Evolutionary conservation across 37 sponge, comb jelly and placozoan species (phyloP).

Genomic region (Petrosia ficiformis): DNA sequence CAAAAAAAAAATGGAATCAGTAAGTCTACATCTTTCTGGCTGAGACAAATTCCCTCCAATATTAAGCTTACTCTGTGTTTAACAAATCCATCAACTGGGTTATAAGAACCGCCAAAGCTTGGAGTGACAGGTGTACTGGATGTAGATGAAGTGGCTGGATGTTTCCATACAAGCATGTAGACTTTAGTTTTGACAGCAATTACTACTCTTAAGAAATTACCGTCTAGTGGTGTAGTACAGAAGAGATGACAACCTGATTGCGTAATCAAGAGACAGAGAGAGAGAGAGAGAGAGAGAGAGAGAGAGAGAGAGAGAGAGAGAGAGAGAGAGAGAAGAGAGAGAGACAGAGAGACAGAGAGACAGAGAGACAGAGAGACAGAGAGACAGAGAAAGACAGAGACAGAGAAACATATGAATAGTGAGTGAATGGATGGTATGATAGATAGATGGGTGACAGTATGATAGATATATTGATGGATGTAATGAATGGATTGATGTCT

Average conservation of each 20-base stretch:
- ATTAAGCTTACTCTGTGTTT: slow-evolving; percentile 73
- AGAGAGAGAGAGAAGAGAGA: slow-evolving; percentile 4
- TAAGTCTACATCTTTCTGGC: no score
- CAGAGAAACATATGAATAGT: no score
- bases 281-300: background rate
- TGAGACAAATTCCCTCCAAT: no score
- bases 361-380: background rate
- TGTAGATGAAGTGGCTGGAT: slow-evolving; percentile 18
- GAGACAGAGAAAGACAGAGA: background rate
- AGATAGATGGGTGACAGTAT: no score
- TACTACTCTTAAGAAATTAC: slow-evolving; percentile 53
- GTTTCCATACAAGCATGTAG: slow-evolving; percentile 62
- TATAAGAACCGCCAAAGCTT: background rate
- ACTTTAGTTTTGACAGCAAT: slow-evolving; percentile 80
- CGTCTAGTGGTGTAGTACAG: slow-evolving; percentile 54
- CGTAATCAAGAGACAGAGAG: background rate
- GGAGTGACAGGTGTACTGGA: slow-evolving; percentile 18
- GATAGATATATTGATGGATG: no score
- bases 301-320: slow-evolving; percentile 4
- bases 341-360: background rate
- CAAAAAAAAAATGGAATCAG: no score
- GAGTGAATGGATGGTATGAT: no score
- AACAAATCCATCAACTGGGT: slow-evolving; percentile 36
- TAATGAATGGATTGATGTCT: no score
- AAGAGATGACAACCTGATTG: slow-evolving; percentile 47